phyloP scores from a whole-genome alignment of 2,797 vertebrate species.

The Acanthornis magna region DNA sequence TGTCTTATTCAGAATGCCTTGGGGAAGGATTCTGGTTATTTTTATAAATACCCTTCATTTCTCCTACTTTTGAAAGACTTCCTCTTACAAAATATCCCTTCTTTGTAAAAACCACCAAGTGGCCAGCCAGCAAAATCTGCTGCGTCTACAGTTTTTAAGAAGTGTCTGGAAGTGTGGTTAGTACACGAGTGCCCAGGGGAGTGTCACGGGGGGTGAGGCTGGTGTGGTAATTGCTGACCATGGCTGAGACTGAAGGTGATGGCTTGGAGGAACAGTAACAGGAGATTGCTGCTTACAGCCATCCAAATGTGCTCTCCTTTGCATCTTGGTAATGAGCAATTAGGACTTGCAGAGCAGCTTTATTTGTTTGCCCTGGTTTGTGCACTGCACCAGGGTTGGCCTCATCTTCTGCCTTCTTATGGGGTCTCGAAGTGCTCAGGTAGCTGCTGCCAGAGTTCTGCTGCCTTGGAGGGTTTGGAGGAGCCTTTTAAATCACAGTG shows the following conservation, averaged over 20 bases:
- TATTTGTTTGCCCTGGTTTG: not conserved
- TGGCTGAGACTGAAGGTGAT: not conserved
- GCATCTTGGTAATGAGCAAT: slow-evolving; percentile 2
- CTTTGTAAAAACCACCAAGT: not conserved
- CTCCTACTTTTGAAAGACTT: not conserved
- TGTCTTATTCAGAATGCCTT: not conserved
- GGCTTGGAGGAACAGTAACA: not conserved
- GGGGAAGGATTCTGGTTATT: slow-evolving; percentile 11
- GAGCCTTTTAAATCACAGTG: not conserved
- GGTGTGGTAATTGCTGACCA: slow-evolving; percentile 18
- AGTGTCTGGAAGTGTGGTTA: not conserved
- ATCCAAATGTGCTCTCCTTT: not conserved
- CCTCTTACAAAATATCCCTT: not conserved
- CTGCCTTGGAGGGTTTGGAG: not conserved
- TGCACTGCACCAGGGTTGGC: not conserved
- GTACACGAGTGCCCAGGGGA: not conserved
- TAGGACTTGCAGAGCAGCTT: not conserved
- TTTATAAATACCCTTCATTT: slow-evolving; percentile 21
- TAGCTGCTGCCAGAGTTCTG: not conserved
- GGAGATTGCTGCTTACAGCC: not conserved
- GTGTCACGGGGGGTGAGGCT: not conserved
- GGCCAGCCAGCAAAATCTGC: not conserved
- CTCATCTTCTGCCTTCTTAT: not conserved
- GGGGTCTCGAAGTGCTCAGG: not conserved
- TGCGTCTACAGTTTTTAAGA: not conserved